phyloP scores from a whole-genome alignment of 2,888 invertebrate species.

The Habroteleia sp. region DNA sequence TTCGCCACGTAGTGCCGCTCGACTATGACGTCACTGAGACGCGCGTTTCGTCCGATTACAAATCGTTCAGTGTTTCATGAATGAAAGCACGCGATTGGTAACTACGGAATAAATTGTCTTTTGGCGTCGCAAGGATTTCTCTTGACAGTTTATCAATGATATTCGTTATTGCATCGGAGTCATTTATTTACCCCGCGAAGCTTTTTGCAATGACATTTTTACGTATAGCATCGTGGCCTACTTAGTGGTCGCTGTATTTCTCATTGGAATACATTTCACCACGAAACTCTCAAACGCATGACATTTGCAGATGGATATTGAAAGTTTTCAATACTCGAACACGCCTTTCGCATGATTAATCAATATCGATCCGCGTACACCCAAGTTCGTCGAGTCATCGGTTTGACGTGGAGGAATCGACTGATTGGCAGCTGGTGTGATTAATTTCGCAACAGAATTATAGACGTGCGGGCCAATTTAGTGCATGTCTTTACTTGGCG shows the following conservation, averaged over 20 bases:
- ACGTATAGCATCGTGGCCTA: neutral
- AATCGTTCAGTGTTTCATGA: conserved; percentile 67
- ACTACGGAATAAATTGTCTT: conserved; percentile 7
- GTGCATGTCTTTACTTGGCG: too few relatives aligned
- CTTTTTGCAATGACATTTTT: neutral
- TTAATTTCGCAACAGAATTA: too few relatives aligned
- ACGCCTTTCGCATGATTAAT: conserved; percentile 17
- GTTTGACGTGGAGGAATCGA: neutral
- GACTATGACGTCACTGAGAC: conserved; percentile 77
- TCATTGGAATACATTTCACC: too few relatives aligned
- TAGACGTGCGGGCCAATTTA: too few relatives aligned
- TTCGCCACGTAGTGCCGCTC: conserved; percentile 80
- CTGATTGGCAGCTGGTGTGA: neutral
- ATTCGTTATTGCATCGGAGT: neutral
- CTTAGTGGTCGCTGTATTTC: neutral
- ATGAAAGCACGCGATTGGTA: conserved; percentile 68
- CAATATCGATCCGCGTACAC: conserved; percentile 14
- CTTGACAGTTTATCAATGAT: too few relatives aligned
- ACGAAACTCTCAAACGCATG: neutral
- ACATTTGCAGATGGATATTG: neutral
- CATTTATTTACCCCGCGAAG: too few relatives aligned
- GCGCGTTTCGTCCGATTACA: conserved; percentile 66
- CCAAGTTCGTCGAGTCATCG: neutral
- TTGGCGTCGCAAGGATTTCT: conserved; percentile 35
- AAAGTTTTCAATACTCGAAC: conserved; percentile 3